Conservation (phyloP, 2,113 vertebrate genomes). For the Paracanthobrama guichenoti region DNA sequence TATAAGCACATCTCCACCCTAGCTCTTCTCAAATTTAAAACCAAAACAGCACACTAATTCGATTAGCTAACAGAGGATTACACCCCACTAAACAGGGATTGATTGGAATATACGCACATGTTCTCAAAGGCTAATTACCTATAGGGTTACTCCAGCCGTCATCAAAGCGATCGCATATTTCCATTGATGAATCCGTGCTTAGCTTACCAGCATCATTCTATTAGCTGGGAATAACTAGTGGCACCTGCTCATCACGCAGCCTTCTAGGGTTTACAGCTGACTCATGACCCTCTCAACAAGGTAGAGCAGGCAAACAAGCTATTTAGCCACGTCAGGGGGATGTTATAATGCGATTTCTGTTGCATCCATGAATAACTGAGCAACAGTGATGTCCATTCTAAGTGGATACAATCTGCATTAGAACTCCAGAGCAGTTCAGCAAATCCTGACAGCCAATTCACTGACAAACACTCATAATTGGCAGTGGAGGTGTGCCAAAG, state of each 20-base stretch:
- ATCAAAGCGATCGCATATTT: constrained; percentile 62
- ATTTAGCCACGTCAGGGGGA: constrained; percentile 70
- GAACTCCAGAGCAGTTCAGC: constrained; percentile 53
- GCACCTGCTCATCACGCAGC: constrained; percentile 60
- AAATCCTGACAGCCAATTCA: constrained; percentile 67
- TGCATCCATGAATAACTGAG: constrained; percentile 77
- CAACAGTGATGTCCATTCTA: constrained; percentile 61
- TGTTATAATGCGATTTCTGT: constrained; percentile 71
- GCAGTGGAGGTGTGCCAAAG: constrained; percentile 59
- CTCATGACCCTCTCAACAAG: constrained; percentile 64
- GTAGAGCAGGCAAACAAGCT: constrained; percentile 71
- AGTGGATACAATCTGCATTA: constrained; percentile 56
- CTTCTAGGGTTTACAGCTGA: constrained; percentile 61
- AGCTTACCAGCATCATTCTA: constrained; percentile 60
- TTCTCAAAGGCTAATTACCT: constrained; percentile 73
- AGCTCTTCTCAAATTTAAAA: constrained; percentile 73
- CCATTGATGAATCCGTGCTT: constrained; percentile 62
- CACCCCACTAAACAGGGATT: constrained; percentile 67
- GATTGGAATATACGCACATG: constrained; percentile 71
- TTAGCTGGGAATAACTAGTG: constrained; percentile 58
- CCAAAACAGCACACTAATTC: constrained; percentile 68
- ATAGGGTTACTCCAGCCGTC: constrained; percentile 69
- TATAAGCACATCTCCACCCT: constrained; percentile 71
- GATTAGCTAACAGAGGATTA: constrained; percentile 73
- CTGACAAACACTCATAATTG: constrained; percentile 63